Percentiles rank a stretch among this genome's conserved stretches.
Evolutionary conservation across 2,113 vertebrate species (phyloP).

Genomic region (Myanophis thanlyinensis): DNA sequence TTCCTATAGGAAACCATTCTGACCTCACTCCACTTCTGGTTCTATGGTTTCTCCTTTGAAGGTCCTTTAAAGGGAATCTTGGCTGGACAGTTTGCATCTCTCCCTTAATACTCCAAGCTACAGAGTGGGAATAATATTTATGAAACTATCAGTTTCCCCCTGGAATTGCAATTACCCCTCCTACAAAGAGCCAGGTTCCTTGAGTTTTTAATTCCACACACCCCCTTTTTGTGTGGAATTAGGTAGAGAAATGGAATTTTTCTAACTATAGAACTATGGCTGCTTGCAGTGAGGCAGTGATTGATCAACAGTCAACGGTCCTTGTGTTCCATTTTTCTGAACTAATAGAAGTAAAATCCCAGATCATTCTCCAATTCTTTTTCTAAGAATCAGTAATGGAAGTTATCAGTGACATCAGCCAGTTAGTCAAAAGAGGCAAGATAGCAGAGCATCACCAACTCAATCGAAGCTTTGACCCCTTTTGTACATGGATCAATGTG

Average conservation of each 20-base stretch:
- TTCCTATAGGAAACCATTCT: not conserved
- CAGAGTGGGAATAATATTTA: not conserved
- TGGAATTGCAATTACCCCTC: not conserved
- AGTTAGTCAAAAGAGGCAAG: not conserved
- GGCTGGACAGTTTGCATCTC: not conserved
- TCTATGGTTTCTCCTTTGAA: not conserved
- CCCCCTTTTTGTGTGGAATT: not conserved
- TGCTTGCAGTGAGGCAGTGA: not conserved
- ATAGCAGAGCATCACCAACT: not conserved
- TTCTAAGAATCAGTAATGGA: not conserved
- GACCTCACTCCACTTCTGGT: not conserved
- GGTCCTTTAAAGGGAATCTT: not conserved
- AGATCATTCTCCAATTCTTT: not conserved
- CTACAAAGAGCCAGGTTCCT: not conserved
- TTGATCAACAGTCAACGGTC: not conserved
- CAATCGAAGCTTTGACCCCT: not conserved
- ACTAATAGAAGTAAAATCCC: not conserved
- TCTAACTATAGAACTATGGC: not conserved
- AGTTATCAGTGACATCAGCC: not conserved
- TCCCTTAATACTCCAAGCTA: not conserved
- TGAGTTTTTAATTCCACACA: not conserved
- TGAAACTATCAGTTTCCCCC: not conserved
- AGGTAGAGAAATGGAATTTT: not conserved
- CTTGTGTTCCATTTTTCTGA: not conserved
- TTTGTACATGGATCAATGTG: not conserved